Conservation (phyloP, 2,888 invertebrate species). For the Phyllotreta cruciferae region DNA sequence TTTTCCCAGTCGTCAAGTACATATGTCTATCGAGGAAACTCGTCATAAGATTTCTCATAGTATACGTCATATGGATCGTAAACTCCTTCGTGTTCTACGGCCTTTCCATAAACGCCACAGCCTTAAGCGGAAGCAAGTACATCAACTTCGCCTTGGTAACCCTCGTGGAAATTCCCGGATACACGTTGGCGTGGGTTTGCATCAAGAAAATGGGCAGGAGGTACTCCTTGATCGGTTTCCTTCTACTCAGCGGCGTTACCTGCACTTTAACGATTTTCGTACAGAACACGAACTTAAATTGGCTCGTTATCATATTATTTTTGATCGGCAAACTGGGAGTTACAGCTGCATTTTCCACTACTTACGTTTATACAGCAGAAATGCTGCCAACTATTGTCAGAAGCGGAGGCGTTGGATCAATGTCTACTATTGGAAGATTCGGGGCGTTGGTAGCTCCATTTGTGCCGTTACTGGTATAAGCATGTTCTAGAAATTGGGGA, state of each 20-base stretch:
- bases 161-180: conserved; percentile 68
- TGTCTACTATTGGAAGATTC: conserved; percentile 66
- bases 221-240: conserved; percentile 62
- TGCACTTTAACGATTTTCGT: conserved; percentile 65
- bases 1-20: conserved; percentile 58
- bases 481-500: neutral
- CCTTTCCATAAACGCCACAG: conserved; percentile 70
- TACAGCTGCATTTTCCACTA: conserved; percentile 69
- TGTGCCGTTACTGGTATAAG: conserved; percentile 65
- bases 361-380: conserved; percentile 70
- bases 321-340: conserved; percentile 70
- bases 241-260: conserved; percentile 60
- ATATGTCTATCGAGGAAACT: conserved; percentile 61
- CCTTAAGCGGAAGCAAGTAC: conserved; percentile 72
- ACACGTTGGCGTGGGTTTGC: conserved; percentile 63
- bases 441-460: conserved; percentile 71
- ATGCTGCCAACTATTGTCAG: conserved; percentile 64
- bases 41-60: conserved; percentile 57
- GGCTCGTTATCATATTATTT: conserved; percentile 66
- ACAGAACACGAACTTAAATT: conserved; percentile 52
- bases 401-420: conserved; percentile 67
- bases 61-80: conserved; percentile 61
- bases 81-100: conserved; percentile 75
- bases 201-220: conserved; percentile 64
- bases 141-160: conserved; percentile 70